phyloP scores from a whole-genome alignment of 2,888 invertebrate genomes.

The Drosophila algonquin region DNA sequence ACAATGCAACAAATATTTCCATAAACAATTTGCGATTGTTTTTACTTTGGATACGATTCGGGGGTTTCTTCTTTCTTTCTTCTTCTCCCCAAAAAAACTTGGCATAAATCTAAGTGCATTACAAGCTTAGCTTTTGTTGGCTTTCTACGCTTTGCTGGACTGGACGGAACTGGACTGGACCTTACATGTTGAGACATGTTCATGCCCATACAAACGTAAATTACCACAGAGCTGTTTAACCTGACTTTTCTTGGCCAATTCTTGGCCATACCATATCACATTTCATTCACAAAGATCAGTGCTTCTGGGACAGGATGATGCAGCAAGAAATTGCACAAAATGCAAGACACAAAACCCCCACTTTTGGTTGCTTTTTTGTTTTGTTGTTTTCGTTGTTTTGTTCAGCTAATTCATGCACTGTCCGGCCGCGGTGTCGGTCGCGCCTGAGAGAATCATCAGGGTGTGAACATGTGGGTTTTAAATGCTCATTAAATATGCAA shows the following conservation, averaged over 20 bases:
- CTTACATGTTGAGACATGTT: too few species aligned
- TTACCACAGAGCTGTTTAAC: slow-evolving; percentile 74
- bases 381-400: slow-evolving; percentile 7
- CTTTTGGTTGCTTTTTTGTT: slow-evolving; percentile 32
- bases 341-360: slow-evolving; percentile 51
- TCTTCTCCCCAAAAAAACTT: not conserved
- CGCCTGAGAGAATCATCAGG: slow-evolving; percentile 31
- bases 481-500: slow-evolving; percentile 57
- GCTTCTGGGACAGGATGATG: slow-evolving; percentile 53
- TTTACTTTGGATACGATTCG: slow-evolving; percentile 4
- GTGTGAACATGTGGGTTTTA: slow-evolving; percentile 62
- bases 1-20: slow-evolving; percentile 60
- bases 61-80: too few species aligned
- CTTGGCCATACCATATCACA: slow-evolving; percentile 44
- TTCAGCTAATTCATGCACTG: slow-evolving; percentile 54
- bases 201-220: slow-evolving; percentile 54
- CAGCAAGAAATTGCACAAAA: slow-evolving; percentile 56
- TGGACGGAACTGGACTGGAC: too few species aligned
- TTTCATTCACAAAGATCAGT: slow-evolving; percentile 66
- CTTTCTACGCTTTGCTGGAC: too few species aligned
- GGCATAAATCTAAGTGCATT: slow-evolving; percentile 38
- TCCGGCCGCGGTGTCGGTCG: slow-evolving; percentile 34
- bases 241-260: slow-evolving; percentile 73
- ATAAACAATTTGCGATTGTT: slow-evolving; percentile 4
- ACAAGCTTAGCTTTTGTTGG: slow-evolving; percentile 41